Conservation (phyloP, 1,140 invertebrate species). For the Aethina tumida region DNA sequence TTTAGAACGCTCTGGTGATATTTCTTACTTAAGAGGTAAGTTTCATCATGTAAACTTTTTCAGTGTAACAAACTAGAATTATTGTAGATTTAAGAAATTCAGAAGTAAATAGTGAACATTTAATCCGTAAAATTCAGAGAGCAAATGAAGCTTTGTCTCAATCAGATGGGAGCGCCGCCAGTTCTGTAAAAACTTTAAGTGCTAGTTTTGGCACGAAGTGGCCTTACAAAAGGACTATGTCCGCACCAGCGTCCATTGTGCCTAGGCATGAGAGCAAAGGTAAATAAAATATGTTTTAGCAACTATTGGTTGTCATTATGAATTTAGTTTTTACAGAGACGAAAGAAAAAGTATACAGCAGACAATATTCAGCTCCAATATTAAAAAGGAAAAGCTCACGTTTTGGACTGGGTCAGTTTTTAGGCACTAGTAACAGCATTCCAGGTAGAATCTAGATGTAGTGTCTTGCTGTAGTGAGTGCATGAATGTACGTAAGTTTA, state of each 20-base stretch:
- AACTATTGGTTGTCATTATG: not conserved
- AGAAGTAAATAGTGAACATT: constrained; percentile 79
- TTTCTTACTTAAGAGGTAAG: constrained; percentile 70
- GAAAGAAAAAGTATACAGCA: constrained; percentile 81
- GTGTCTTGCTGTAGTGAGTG: constrained; percentile 35
- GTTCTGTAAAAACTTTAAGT: constrained; percentile 70
- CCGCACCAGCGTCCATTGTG: constrained; percentile 74
- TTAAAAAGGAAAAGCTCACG: constrained; percentile 84
- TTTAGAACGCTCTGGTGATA: constrained; percentile 72
- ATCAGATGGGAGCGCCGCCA: constrained; percentile 47
- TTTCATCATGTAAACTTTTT: constrained; percentile 7
- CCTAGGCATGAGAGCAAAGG: constrained; percentile 68
- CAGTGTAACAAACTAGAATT: constrained; percentile 1
- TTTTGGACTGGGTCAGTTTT: constrained; percentile 82
- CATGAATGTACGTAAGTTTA: constrained; percentile 25
- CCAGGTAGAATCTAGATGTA: constrained; percentile 49
- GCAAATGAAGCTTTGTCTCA: constrained; percentile 78
- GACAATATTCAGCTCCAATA: constrained; percentile 81
- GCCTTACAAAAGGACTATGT: constrained; percentile 91
- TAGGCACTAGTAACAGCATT: constrained; percentile 53
- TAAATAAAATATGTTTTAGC: constrained; percentile 30
- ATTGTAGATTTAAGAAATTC: constrained; percentile 76
- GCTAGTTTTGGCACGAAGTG: constrained; percentile 87
- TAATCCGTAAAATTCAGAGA: constrained; percentile 78
- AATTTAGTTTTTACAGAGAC: constrained; percentile 41